Percentiles rank a stretch among this genome's conserved stretches.
Conservation (phyloP, 1,140 invertebrate genomes). For the Zophobas atratus region DNA sequence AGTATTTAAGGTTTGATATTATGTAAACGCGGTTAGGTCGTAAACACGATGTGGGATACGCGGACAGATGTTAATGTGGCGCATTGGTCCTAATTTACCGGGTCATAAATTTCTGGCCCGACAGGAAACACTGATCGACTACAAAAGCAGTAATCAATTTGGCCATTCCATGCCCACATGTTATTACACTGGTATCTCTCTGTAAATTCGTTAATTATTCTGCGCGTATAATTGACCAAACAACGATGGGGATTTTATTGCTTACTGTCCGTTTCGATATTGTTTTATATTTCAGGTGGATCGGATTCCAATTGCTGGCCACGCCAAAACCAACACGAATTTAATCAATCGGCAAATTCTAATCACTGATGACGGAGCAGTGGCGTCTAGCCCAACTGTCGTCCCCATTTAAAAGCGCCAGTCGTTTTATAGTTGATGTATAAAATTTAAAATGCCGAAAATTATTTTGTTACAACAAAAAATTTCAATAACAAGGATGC, state of each 20-base stretch:
- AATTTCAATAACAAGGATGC: too few species aligned
- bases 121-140: slow-evolving; percentile 59
- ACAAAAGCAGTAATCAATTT: slow-evolving; percentile 61
- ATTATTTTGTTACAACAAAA: too few species aligned
- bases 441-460: too few species aligned
- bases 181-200: slow-evolving; percentile 54
- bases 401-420: too few species aligned
- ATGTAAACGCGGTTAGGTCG: slow-evolving; percentile 44
- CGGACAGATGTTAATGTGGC: slow-evolving; percentile 52
- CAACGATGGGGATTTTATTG: slow-evolving; percentile 47
- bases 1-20: slow-evolving; percentile 44
- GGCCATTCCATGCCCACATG: slow-evolving; percentile 55
- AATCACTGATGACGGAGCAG: too few species aligned
- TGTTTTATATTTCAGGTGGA: slow-evolving; percentile 33
- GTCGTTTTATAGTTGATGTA: too few species aligned
- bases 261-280: slow-evolving; percentile 18
- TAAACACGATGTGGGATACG: slow-evolving; percentile 51
- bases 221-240: slow-evolving; percentile 51
- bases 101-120: slow-evolving; percentile 54
- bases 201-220: slow-evolving; percentile 55
- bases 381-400: too few species aligned
- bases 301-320: neutral
- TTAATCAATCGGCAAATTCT: neutral
- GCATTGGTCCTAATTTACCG: slow-evolving; percentile 55
- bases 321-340: slow-evolving; percentile 16